Conservation (phyloP, 2,888 invertebrate species). For the Archaeoteleia sp. region DNA sequence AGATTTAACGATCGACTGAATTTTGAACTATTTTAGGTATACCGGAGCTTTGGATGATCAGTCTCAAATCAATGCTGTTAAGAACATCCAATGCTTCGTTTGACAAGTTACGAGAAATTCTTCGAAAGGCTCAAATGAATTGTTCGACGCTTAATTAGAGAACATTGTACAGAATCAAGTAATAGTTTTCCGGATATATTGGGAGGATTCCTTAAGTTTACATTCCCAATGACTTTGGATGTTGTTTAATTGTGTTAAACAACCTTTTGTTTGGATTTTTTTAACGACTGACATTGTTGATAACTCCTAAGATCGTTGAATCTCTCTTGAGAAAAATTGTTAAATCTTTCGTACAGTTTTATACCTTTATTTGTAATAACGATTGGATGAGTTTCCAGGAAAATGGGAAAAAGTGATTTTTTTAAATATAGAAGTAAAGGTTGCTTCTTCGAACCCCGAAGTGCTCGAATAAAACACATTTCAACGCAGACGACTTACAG, state of each 20-base stretch:
- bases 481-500: slow-evolving; percentile 29
- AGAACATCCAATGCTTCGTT: no score
- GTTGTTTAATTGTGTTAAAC: slow-evolving; percentile 32
- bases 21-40: slow-evolving; percentile 10
- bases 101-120: no score
- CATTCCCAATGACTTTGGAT: slow-evolving; percentile 47
- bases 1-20: slow-evolving; percentile 46
- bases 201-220: slow-evolving; percentile 26
- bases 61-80: no score
- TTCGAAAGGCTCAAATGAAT: background rate
- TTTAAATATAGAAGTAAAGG: no score
- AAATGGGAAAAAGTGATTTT: no score
- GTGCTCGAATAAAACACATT: background rate
- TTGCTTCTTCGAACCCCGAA: no score
- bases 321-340: slow-evolving; percentile 46
- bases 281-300: slow-evolving; percentile 33
- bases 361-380: slow-evolving; percentile 16
- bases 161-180: no score
- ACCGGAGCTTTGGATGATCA: no score
- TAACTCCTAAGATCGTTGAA: slow-evolving; percentile 50
- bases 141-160: no score
- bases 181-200: no score
- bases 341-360: slow-evolving; percentile 41
- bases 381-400: no score
- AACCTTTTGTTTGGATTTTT: slow-evolving; percentile 23